These are phyloP conservation scores for Hedya salicella DNA, from an alignment of 2,888 invertebrate species.

Conservation along the genomic window DNA sequence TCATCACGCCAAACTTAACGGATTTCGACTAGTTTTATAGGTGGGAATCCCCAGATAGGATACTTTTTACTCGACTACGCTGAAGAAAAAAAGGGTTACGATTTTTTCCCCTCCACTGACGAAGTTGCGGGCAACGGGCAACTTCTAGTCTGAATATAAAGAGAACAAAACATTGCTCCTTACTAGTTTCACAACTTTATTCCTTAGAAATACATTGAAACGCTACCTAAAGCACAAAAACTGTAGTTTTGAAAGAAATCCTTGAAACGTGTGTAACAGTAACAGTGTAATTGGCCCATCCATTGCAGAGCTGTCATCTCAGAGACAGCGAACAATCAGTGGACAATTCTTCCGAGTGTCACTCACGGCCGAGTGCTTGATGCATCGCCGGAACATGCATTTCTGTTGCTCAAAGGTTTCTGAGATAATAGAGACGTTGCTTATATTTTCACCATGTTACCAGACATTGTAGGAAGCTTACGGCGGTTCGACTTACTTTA, in stretches of 20 bases:
- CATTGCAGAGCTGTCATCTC: constrained; percentile 26
- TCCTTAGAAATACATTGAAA: background rate
- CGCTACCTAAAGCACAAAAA: background rate
- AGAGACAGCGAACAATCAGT: constrained; percentile 30
- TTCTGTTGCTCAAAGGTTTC: constrained; percentile 23
- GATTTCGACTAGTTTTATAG: too few relatives aligned
- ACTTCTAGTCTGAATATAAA: background rate
- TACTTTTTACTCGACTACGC: too few relatives aligned
- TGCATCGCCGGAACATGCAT: constrained; percentile 32
- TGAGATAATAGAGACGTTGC: constrained; percentile 10
- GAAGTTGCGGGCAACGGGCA: too few relatives aligned
- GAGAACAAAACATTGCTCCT: background rate
- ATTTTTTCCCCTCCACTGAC: too few relatives aligned
- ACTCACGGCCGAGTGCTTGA: constrained; percentile 21
- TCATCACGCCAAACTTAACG: too few relatives aligned
- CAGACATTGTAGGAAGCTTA: too few relatives aligned
- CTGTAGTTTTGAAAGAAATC: constrained; percentile 14
- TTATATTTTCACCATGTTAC: background rate
- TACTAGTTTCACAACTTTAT: background rate
- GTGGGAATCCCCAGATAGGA: too few relatives aligned
- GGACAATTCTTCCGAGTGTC: constrained; percentile 34
- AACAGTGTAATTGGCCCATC: constrained; percentile 28
- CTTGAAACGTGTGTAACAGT: constrained; percentile 17
- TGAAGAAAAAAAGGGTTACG: too few relatives aligned
- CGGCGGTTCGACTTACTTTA: too few relatives aligned